Evolutionary conservation across 37 sponge, comb jelly and placozoan species (phyloP).

Genomic region (Aphrocallistes beatrix): DNA sequence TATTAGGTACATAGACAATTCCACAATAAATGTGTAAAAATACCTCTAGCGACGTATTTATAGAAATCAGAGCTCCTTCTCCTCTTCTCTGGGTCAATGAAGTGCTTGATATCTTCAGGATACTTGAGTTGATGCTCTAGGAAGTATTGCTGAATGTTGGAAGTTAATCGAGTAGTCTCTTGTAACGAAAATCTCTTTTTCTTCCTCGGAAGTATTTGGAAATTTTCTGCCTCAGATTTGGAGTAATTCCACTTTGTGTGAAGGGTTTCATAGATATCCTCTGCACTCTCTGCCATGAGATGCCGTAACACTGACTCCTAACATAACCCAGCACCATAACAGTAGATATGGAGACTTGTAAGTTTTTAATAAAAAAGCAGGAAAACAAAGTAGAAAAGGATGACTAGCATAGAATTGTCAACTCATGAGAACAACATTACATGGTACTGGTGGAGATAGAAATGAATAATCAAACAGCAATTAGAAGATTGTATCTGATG

Average conservation of each 20-base stretch:
- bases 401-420: too few relatives aligned
- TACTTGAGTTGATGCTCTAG: not conserved
- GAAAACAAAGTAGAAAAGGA: too few relatives aligned
- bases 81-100: not conserved
- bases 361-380: too few relatives aligned
- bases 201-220: not conserved
- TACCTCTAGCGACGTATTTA: not conserved
- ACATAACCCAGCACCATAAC: too few relatives aligned
- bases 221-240: not conserved
- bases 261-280: not conserved
- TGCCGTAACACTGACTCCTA: too few relatives aligned
- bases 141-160: not conserved
- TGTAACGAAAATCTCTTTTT: not conserved
- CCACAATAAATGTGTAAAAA: too few relatives aligned
- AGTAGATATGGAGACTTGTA: too few relatives aligned
- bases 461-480: too few relatives aligned
- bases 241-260: not conserved
- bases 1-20: too few relatives aligned
- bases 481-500: too few relatives aligned
- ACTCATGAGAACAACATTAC: too few relatives aligned
- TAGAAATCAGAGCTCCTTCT: not conserved
- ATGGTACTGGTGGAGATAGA: too few relatives aligned
- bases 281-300: not conserved
- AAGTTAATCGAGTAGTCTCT: not conserved
- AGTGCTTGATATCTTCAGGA: not conserved